Percentiles rank a stretch among this genome's conserved stretches.
phyloP scores from a whole-genome alignment of 2,113 vertebrate species.

The Ceyx melanurus region DNA sequence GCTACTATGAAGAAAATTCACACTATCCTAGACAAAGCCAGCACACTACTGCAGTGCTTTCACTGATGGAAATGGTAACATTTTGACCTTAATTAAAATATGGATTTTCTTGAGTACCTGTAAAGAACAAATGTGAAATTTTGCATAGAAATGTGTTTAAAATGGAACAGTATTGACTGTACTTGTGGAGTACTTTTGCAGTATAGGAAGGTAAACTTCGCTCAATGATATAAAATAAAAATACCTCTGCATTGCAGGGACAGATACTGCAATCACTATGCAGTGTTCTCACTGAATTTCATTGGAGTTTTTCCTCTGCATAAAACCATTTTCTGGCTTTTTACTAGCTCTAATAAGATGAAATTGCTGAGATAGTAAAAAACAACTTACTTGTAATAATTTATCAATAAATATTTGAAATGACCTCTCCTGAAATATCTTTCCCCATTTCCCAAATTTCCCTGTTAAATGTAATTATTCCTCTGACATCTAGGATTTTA shows the following conservation, averaged over 20 bases:
- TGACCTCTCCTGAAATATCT: background rate
- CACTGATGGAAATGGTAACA: background rate
- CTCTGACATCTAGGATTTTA: background rate
- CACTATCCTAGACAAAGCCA: background rate
- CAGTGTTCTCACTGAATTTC: background rate
- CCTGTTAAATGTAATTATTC: background rate
- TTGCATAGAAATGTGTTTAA: background rate
- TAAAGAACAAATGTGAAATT: background rate
- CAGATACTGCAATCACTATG: background rate
- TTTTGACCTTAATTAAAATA: slow-evolving; percentile 25
- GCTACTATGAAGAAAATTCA: background rate
- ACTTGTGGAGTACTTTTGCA: background rate
- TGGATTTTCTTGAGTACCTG: background rate
- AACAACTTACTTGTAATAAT: background rate
- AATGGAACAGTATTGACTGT: background rate
- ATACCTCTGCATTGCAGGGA: slow-evolving; percentile 15
- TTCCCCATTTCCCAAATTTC: background rate
- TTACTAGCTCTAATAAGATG: background rate
- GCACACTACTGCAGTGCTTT: background rate
- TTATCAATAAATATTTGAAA: background rate
- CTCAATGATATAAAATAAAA: background rate
- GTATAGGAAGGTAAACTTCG: background rate
- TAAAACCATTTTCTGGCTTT: background rate
- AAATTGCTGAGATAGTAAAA: background rate
- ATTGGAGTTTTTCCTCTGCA: background rate